Evolutionary conservation across 2,797 vertebrate genomes (phyloP), one percentile per base, ranked within the genome.

Genomic region (Leptoclinus maculatus): DNA sequence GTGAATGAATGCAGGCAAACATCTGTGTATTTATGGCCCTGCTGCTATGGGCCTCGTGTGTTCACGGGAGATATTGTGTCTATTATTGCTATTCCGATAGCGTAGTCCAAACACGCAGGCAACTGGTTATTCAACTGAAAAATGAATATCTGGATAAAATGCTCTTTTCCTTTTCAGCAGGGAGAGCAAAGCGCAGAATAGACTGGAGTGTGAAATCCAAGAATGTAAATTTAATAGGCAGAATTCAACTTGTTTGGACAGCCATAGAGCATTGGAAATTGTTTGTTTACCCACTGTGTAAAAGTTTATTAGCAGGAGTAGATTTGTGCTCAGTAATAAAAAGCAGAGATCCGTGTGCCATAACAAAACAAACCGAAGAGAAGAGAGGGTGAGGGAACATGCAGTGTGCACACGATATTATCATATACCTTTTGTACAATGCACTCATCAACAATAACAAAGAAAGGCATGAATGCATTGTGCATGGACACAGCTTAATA

Each of bases 201-300:
- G 49, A 71, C 41, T 54, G n/a, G 68, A 71, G 85, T 83, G 82
- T 86, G 79, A 87, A 88, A 88, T 85, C 76, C 82, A 43, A 23
- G 58, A 78, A 86, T 75, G 75, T 53, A 78, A 78, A 81, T 76
- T 82, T 74, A 83, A 87, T 83, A 53, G 70, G 71, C 74, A 83
- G 76, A 78, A 67, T 66, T 74, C 29, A 16, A 72, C 74, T 78
- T 77, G 76, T 83, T 78, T 76, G 74, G 76, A 76, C 68, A 66
- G 69, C 10, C 38, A 62, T 39, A 66, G 71, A 72, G 73, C 34
- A 58, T 36, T 43, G 63, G 71, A 83, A 76, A 78, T 58, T 12
- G 70, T 68, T 67, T 71, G 78, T 88, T 83, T 79, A 84, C 51
- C 71, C 74, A 78, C 71, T 45, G 62, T 73, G 76, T 58, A 21